phyloP scores from a whole-genome alignment of 2,113 vertebrate species.

The Thymallus thymallus region DNA sequence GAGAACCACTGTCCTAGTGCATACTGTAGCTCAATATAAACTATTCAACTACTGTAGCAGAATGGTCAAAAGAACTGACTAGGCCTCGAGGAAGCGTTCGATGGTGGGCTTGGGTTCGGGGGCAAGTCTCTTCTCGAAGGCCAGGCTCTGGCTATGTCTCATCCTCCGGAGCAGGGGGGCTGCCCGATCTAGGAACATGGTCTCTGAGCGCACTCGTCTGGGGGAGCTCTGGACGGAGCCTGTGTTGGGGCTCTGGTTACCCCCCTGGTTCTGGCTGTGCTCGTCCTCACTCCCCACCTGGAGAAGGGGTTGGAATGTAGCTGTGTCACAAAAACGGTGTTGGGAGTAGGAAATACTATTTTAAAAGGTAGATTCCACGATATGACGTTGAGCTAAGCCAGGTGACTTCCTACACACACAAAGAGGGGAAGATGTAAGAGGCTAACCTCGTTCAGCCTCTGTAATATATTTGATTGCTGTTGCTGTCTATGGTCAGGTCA shows the following conservation, averaged over 20 bases:
- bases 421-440: too few species aligned
- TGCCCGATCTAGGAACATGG: slow-evolving; percentile 84
- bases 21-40: too few species aligned
- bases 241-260: slow-evolving; percentile 86
- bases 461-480: too few species aligned
- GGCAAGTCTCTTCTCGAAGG: slow-evolving; percentile 88
- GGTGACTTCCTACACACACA: too few species aligned
- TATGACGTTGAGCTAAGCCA: too few species aligned
- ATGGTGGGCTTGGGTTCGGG: slow-evolving; percentile 94
- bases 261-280: slow-evolving; percentile 85
- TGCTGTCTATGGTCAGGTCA: too few species aligned
- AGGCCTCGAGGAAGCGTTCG: slow-evolving; percentile 92
- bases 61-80: slow-evolving; percentile 69
- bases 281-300: slow-evolving; percentile 93
- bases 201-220: slow-evolving; percentile 90
- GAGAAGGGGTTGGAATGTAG: neutral
- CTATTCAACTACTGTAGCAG: too few species aligned
- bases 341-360: too few species aligned
- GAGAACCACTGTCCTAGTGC: too few species aligned
- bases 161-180: slow-evolving; percentile 87
- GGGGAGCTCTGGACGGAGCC: slow-evolving; percentile 89
- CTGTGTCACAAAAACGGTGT: neutral
- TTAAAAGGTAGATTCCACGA: too few species aligned
- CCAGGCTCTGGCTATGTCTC: slow-evolving; percentile 93
- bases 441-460: too few species aligned